Percentiles rank a stretch among this genome's conserved stretches.
These are phyloP conservation scores for Scleropages formosus DNA, from an alignment of 2,797 vertebrate species.

Conservation along the genomic window DNA sequence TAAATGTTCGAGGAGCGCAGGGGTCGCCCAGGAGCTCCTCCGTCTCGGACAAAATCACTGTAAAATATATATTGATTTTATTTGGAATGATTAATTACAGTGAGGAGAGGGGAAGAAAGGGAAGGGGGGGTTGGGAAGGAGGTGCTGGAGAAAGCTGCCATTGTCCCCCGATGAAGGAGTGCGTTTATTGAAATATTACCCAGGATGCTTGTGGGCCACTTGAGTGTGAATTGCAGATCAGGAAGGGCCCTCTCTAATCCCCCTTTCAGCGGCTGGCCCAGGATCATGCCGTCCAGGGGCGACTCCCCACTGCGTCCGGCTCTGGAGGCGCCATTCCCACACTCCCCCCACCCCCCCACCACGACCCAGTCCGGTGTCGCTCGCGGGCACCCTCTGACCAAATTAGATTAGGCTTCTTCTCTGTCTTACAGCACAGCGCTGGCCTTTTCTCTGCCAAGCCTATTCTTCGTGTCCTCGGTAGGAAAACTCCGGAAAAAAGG, in stretches of 20 bases:
- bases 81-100: conserved; percentile 34
- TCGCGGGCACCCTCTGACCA: conserved; percentile 86
- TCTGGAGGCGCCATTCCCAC: conserved; percentile 95
- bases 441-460: conserved; percentile 89
- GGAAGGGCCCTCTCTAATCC: conserved; percentile 90
- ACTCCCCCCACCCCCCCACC: conserved; percentile 71
- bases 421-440: conserved; percentile 78
- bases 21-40: conserved; percentile 32
- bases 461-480: conserved; percentile 65
- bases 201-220: conserved; percentile 83
- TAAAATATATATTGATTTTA: conserved; percentile 30
- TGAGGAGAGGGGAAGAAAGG: conserved; percentile 7
- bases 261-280: conserved; percentile 90
- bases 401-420: conserved; percentile 98
- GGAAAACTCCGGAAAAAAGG: conserved; percentile 54
- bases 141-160: conserved; percentile 50
- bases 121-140: conserved; percentile 15
- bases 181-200: conserved; percentile 85
- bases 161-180: conserved; percentile 50
- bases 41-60: neutral
- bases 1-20: conserved; percentile 32
- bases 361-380: conserved; percentile 73
- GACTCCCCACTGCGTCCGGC: conserved; percentile 97
- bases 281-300: conserved; percentile 79
- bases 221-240: conserved; percentile 96